Conservation (phyloP, 2,797 vertebrate species). For the Echeneis naucrates region DNA sequence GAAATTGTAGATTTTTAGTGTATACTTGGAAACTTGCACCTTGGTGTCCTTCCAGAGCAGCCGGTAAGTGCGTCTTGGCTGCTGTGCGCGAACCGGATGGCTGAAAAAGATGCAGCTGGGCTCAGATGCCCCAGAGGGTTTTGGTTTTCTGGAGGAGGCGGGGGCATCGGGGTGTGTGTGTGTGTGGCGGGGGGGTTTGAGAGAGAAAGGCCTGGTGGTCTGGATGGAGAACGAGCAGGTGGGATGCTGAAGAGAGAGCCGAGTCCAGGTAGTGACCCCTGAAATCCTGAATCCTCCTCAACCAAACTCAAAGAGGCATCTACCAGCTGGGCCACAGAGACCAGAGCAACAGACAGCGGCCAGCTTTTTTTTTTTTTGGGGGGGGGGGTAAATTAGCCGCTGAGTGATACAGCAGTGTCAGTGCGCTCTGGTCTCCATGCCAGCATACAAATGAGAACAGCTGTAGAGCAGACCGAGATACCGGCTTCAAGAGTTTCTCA, state of each 20-base stretch:
- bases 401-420: slow-evolving; percentile 32
- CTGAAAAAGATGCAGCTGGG: slow-evolving; percentile 47
- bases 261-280: slow-evolving; percentile 68
- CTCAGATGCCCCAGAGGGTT: slow-evolving; percentile 28
- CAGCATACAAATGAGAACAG: slow-evolving; percentile 61
- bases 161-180: too few relatives aligned
- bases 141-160: slow-evolving; percentile 27
- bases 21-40: too few relatives aligned
- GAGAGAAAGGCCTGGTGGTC: slow-evolving; percentile 42
- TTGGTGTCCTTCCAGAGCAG: background rate
- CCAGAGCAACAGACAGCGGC: slow-evolving; percentile 20
- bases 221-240: slow-evolving; percentile 57
- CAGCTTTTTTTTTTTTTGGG: too few relatives aligned
- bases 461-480: slow-evolving; percentile 46
- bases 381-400: slow-evolving; percentile 39
- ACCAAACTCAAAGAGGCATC: slow-evolving; percentile 19
- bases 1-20: too few relatives aligned
- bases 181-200: background rate
- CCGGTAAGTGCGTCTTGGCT: slow-evolving; percentile 14
- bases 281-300: slow-evolving; percentile 26
- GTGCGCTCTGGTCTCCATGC: slow-evolving; percentile 6
- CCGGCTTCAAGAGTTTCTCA: slow-evolving; percentile 48
- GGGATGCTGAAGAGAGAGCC: slow-evolving; percentile 29
- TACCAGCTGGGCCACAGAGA: slow-evolving; percentile 48
- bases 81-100: slow-evolving; percentile 15